Evolutionary conservation across 2,797 vertebrate species (phyloP).

Genomic region (Girardinus metallicus): DNA sequence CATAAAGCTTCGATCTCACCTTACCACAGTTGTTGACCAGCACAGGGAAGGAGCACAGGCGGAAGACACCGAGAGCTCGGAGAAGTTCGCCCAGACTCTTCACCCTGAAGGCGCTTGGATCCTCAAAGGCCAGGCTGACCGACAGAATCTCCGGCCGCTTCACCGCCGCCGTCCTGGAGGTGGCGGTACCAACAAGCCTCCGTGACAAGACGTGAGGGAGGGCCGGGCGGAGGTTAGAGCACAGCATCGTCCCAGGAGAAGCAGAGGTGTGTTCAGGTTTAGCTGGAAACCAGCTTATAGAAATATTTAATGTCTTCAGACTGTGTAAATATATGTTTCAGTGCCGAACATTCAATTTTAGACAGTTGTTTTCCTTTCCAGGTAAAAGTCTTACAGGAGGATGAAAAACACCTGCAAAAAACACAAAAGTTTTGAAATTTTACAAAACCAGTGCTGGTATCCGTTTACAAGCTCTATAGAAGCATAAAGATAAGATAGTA

Average conservation of each 20-base stretch:
- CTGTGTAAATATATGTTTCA: not conserved
- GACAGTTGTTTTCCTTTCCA: not conserved
- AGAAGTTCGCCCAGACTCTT: conserved; percentile 84
- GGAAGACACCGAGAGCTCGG: conserved; percentile 83
- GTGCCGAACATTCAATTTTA: not conserved
- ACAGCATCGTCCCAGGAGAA: conserved; percentile 51
- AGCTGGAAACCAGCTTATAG: not conserved
- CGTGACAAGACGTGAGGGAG: conserved; percentile 42
- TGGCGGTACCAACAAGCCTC: conserved; percentile 46
- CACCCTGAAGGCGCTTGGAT: conserved; percentile 83
- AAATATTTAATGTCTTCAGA: not conserved
- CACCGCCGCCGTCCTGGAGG: conserved; percentile 24
- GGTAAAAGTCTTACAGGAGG: not conserved
- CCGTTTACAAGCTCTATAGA: not conserved
- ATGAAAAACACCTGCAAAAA: not conserved
- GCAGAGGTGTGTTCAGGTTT: not conserved
- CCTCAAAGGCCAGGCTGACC: conserved; percentile 76
- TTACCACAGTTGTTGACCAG: conserved; percentile 84
- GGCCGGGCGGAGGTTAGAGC: conserved; percentile 41
- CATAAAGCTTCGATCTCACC: conserved; percentile 74
- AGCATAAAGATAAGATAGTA: not conserved
- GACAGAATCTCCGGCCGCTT: conserved; percentile 27
- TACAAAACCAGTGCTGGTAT: not conserved
- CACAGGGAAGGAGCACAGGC: conserved; percentile 84
- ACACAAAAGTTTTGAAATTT: not conserved